Evolutionary conservation across 2,888 invertebrate species (phyloP).

Genomic region (Timandra comae): DNA sequence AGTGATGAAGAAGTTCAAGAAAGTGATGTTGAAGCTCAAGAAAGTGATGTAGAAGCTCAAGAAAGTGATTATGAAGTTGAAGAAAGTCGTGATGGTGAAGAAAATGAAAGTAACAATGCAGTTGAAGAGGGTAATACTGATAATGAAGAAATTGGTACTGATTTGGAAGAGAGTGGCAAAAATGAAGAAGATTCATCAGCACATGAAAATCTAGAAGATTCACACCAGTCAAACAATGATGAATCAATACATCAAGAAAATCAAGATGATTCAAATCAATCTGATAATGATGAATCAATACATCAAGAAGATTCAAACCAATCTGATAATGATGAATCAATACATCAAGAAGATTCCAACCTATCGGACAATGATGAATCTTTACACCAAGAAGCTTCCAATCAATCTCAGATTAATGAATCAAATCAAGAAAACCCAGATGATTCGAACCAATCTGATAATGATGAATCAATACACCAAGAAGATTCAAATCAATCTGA

Average conservation of each 20-base stretch:
- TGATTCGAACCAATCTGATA: conserved; percentile 7
- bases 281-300: not conserved
- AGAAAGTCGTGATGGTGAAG: conserved; percentile 7
- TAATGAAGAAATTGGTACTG: no score
- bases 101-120: conserved; percentile 15
- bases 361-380: no score
- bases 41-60: conserved; percentile 4
- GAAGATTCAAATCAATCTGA: no score
- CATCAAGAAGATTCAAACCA: conserved; percentile 1
- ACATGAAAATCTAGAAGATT: not conserved
- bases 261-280: not conserved
- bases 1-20: conserved; percentile 3
- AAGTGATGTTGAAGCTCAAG: conserved; percentile 5
- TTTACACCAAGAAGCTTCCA: no score
- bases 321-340: conserved; percentile 7
- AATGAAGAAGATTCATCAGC: no score
- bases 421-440: not conserved
- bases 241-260: no score
- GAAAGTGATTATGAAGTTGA: conserved; percentile 9
- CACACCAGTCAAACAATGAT: no score
- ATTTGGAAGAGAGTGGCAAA: no score
- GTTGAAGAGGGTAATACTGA: no score
- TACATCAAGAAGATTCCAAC: no score
- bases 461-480: no score
- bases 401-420: no score